Base-by-base conservation (phyloP, 2,113 vertebrate genomes). In the Choloepus hoffmanni region DNA sequence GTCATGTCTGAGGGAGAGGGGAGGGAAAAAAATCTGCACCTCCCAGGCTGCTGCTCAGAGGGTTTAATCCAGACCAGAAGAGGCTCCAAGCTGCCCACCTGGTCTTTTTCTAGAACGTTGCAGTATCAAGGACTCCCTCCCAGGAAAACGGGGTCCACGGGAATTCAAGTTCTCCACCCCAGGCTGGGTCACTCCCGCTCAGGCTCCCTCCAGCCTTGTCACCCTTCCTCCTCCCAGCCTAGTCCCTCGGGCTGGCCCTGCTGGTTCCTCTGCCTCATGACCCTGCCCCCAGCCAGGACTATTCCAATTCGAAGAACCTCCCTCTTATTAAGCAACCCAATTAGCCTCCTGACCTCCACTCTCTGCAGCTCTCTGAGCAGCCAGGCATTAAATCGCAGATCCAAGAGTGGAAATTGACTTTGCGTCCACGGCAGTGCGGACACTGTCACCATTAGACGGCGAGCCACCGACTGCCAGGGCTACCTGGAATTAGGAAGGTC, bases 401-500 rank as follows among this genome's bases (percentile, higher is more conserved):
- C 97, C 98, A 97, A 96, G 97, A 97, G 98, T 98, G 98, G 97
- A 98, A 98, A 98, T 98, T 98, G 98, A 98, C 98, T 98, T 98
- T 94, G 96, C 98, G 97, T 90, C 55, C 5, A 53, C 3, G 2
- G 89, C 63, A 77, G 89, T 89, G 8, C 16, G 40, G 94, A 87
- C 0, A 2, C 90, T 68, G 95, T 94, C 89, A 96, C 63, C 60
- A 60, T 90, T 53, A 78, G 94, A 84, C 16, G 40, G 70, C 72
- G 19, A 65, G 78, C 55, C 72, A 15, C 73, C 68, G 74, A n/a
- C 74, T 45, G 78, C 83, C 58, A 24, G 89, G 85, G 92, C 86
- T 16, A n/a, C 84, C 76, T 55, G 40, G 70, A 85, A 84, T 67
- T 19, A 30, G 33, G 48, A 84, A 90, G 58, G 53, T 73, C 85